These are phyloP conservation scores for Odontesthes bonariensis DNA, from an alignment of 2,113 vertebrate species.

Conservation along the genomic window DNA sequence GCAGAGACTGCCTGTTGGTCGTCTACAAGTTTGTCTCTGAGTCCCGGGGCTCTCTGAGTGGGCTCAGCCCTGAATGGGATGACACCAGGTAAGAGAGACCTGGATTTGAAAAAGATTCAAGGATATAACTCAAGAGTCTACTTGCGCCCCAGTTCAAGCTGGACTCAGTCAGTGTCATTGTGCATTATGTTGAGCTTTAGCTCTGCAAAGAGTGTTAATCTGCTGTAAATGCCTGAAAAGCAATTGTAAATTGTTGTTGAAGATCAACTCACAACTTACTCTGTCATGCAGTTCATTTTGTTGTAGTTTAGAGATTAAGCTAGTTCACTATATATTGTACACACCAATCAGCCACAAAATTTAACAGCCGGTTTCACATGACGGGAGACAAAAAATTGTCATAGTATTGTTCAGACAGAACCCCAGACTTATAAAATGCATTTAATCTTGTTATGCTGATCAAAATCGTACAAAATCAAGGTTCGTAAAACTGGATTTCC, in stretches of 20 bases:
- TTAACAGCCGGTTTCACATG: not conserved
- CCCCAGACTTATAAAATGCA: no score
- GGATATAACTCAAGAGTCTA: slow-evolving; percentile 8
- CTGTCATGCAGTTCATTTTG: not conserved
- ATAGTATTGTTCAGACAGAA: no score
- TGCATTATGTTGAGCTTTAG: slow-evolving; percentile 8
- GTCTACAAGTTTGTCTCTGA: slow-evolving; percentile 95
- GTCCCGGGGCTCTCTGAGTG: slow-evolving; percentile 88
- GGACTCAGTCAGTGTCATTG: not conserved
- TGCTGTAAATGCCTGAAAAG: slow-evolving; percentile 2
- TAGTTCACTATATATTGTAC: not conserved
- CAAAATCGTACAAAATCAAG: no score
- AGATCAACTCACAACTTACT: not conserved
- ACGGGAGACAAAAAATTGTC: not conserved
- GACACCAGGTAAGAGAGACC: slow-evolving; percentile 89
- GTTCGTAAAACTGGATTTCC: no score
- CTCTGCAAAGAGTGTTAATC: slow-evolving; percentile 10
- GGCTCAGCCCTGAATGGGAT: slow-evolving; percentile 89
- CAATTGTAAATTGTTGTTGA: not conserved
- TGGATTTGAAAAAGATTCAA: slow-evolving; percentile 14
- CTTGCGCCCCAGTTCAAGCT: slow-evolving; percentile 4
- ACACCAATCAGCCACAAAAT: not conserved
- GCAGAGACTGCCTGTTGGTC: slow-evolving; percentile 94
- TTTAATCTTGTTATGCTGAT: no score
- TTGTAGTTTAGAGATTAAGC: not conserved